Base-by-base conservation (phyloP, 2,888 invertebrate species). In the Melinopterus prodromus region DNA sequence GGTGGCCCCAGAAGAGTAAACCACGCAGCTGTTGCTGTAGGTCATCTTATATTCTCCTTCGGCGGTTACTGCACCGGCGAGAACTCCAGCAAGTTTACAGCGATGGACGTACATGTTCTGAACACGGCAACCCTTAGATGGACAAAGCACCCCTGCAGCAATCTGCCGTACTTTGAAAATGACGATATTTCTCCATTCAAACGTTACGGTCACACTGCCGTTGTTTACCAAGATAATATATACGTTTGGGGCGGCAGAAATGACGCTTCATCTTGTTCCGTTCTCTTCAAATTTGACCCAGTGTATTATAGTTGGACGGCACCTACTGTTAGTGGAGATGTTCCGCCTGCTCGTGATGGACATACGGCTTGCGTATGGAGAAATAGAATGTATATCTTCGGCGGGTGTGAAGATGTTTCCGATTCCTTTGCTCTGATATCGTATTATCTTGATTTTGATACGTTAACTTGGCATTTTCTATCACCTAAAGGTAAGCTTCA, bases 161-260 rank as follows among this genome's bases (percentile, higher is more conserved):
- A 89, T 79, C 90, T 92, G 83, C 91, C 91, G 16, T 89, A 88
- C 82, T 88, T 88, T 82, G 89, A 89, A 83, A 88, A 89, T 82
- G 89, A 89, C 81, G 89, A 89, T 82, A 90, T 91, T 74, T 91
- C 93, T 74, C 97, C 96, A 0, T 96, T 95, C 87, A 96, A 96
- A 89, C 92, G 96, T 84, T 98, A 98, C 90, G 98, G 98, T 0
- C 98, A 98, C 88, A 96, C 98, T n/a, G 95, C 95, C 75, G 95
- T 97, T 2, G 93, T 94, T 0, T 94, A 95, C 87, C 92, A 92
- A 70, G 92, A 94, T 74, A 94, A 93, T 88, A 93, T 96, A 14
- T 97, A 95, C 86, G 92, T 98, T 85, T 98, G 97, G 97, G 98
- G 98, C 77, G 98, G 98, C 2, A 91, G 98, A 82, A 98, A 98